Percentiles rank a stretch among this genome's conserved stretches.
These are phyloP conservation scores for Pocillopora grandis DNA, from an alignment of 92 coral and sea anemone genomes.

Conservation along the genomic window DNA sequence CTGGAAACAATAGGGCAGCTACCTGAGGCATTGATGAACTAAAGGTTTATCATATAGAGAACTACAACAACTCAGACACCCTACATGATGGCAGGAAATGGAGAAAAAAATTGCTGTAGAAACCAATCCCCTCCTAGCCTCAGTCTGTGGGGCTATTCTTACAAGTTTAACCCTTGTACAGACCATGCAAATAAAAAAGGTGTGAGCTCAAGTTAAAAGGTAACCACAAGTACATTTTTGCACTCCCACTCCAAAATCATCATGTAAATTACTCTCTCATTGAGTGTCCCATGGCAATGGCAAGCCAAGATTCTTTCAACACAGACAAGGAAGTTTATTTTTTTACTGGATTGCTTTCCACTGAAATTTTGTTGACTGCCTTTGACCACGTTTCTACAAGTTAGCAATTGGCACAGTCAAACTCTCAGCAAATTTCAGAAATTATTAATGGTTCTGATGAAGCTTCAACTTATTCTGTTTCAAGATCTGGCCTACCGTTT, in stretches of 20 bases:
- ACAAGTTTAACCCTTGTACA: too few relatives aligned
- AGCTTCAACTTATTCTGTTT: not conserved
- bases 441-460: slow-evolving; percentile 1
- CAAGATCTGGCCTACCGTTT: not conserved
- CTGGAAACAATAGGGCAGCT: too few relatives aligned
- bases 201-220: too few relatives aligned
- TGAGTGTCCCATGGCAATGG: too few relatives aligned
- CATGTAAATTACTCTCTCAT: too few relatives aligned
- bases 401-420: too few relatives aligned
- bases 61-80: not conserved
- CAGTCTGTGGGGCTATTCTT: too few relatives aligned
- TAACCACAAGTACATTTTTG: too few relatives aligned
- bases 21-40: not conserved
- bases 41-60: not conserved
- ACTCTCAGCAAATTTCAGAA: not conserved
- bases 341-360: too few relatives aligned
- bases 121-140: too few relatives aligned
- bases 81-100: slow-evolving; percentile 63
- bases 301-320: slow-evolving; percentile 24
- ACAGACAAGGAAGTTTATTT: not conserved
- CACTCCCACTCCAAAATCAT: too few relatives aligned
- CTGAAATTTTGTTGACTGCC: slow-evolving; percentile 5
- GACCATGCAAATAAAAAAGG: too few relatives aligned
- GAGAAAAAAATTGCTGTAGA: slow-evolving; percentile 44
- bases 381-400: not conserved